Evolutionary conservation across 2,888 invertebrate species (phyloP), one percentile per base, ranked within the genome.

Genomic region (Monochamus alternatus): DNA sequence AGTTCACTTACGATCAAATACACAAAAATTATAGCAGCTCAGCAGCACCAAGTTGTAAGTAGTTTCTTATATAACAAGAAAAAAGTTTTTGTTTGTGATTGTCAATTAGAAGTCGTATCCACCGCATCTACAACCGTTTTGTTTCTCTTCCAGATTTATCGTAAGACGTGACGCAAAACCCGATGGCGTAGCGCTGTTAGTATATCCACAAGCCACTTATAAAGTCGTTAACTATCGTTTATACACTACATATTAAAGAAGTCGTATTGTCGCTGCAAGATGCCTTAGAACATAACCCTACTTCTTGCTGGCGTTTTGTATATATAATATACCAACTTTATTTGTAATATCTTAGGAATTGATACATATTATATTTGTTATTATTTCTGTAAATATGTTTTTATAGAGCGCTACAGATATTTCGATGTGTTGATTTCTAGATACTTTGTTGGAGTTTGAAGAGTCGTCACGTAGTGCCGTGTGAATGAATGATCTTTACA

Each of bases 1-100:
- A 97, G 90, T 99, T 99, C 90, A 98, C 98, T 84, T 95, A 97
- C 85, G 99, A 99, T 91, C 98, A 99, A 92, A 95, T 99, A 87
- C 96, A 96, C 88, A 94, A 93, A 90, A 92, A 93, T 86, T 94
- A 91, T 79, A 86, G 86, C 81, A 86, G 86, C 81, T 83, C 86
- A 76, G 84, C 87, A 73, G 83, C 86, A 74, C 89, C 89, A 81
- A 89, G 89, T 84, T 89, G 89, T 89, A 87, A 88, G 89, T 88
- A 84, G 72, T 69, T 47, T 30, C 73, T 74, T 72, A 38, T 52
- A 7, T 52, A n/a, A 7, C 10, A n/a, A n/a, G 3, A 14, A 9
- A 38, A n/a, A 62, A 60, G 22, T 22, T 22, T 22, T 22, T 22
- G 22, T 22, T 22, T 22, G 1, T 22, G 22, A 22, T 22, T 22